Evolutionary conservation across 2,797 vertebrate genomes (phyloP), one percentile per base, ranked within the genome.

Genomic region (Enteromius trimaculatus): DNA sequence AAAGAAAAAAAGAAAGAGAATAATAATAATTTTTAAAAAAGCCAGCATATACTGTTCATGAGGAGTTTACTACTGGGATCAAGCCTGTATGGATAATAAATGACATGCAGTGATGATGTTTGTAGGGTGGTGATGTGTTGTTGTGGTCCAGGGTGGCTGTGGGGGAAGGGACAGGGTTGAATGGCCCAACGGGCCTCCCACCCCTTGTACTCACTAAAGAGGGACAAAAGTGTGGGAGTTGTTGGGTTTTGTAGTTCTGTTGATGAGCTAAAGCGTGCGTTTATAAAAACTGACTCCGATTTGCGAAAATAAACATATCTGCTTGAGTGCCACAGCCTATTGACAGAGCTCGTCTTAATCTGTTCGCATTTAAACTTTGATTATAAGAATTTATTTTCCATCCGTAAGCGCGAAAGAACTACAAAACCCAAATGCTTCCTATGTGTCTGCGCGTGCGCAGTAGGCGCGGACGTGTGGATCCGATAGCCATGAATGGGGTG

Each of bases 201-300:
- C 91, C 86, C 79, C 79, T 44, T 17, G 17, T 37, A 55, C 51
- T 31, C 55, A 58, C 64, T 21, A 80, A n/a, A 79, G 39, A 47
- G n/a, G 14, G 1, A 37, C 70, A 49, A 42, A 81, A n/a, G 8
- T 5, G 44, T 34, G 23, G 7, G 66, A 76, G 26, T 49, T 77
- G 85, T 19, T 94, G 93, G 94, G 93, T 88, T 90, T 89, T 93
- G 93, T 91, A 94, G 94, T 95, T 17, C 81, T 5, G 0, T 0
- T 66, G 17, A 14, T 2, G 11, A 4, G 47, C 7, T 31, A 23
- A 76, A 0, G 8, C 26, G 16, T 75, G n/a, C 16, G 5, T 13
- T 39, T 68, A 39, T 31, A 37, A 64, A 19, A 11, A 62, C 31
- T 16, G 19, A 5, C 23, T 3, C 6, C 17, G 9, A 19, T 23